These are phyloP conservation scores for Hydrotaea diabolus DNA, from an alignment of 2,888 invertebrate genomes.

Conservation along the genomic window DNA sequence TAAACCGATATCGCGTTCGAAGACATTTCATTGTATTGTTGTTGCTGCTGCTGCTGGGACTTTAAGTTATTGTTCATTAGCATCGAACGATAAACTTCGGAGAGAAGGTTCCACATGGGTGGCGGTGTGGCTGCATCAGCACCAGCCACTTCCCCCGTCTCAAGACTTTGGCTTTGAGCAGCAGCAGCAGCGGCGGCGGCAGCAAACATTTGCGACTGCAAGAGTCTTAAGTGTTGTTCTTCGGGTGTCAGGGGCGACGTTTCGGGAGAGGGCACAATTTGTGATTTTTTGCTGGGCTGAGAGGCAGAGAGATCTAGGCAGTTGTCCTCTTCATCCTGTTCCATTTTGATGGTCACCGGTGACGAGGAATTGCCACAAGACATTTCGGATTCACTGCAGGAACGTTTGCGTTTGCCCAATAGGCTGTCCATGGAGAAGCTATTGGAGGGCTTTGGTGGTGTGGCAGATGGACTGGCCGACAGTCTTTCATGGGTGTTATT, in stretches of 20 bases:
- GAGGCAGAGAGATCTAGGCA: constrained; percentile 64
- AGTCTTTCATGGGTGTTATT: constrained; percentile 55
- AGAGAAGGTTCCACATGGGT: constrained; percentile 79
- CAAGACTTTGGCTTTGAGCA: constrained; percentile 56
- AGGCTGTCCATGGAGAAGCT: constrained; percentile 77
- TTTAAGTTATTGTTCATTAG: constrained; percentile 73
- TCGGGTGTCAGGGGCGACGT: constrained; percentile 66
- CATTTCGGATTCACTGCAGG: constrained; percentile 63
- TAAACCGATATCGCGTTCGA: constrained; percentile 80
- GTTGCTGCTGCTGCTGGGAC: constrained; percentile 70
- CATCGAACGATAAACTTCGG: constrained; percentile 80
- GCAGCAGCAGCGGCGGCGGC: constrained; percentile 77
- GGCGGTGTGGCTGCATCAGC: constrained; percentile 30
- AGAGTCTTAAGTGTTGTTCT: constrained; percentile 74
- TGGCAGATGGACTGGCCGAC: constrained; percentile 43
- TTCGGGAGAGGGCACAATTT: constrained; percentile 40
- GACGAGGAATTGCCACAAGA: constrained; percentile 56
- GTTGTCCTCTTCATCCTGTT: constrained; percentile 52
- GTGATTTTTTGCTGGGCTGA: constrained; percentile 47
- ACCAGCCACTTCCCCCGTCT: constrained; percentile 39
- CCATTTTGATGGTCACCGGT: constrained; percentile 62
- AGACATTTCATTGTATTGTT: constrained; percentile 75
- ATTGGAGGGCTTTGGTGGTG: constrained; percentile 67
- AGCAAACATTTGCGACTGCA: constrained; percentile 78
- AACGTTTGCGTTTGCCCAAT: constrained; percentile 75